phyloP scores from a whole-genome alignment of 2,113 vertebrate genomes.

The Cathartes aura region DNA sequence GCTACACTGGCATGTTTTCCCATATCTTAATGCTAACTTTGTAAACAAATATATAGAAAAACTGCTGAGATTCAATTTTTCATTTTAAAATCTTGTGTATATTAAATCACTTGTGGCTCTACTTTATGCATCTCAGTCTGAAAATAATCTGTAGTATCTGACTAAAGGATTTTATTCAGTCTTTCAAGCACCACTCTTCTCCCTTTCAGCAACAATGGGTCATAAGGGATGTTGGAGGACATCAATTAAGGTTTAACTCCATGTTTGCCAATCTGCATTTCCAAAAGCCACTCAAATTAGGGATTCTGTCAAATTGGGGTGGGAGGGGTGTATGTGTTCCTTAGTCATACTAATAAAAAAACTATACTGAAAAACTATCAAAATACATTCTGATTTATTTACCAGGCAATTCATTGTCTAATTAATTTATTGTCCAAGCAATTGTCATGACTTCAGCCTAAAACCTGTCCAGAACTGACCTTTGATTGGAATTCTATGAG shows the following conservation, averaged over 20 bases:
- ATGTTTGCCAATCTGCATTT: background rate
- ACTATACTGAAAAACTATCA: background rate
- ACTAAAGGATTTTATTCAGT: background rate
- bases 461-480: background rate
- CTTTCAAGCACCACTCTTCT: background rate
- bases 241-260: background rate
- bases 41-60: background rate
- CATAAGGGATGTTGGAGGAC: background rate
- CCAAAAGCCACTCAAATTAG: background rate
- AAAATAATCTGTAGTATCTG: background rate
- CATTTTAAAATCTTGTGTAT: background rate
- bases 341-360: background rate
- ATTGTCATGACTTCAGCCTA: background rate
- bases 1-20: background rate
- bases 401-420: background rate
- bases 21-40: background rate
- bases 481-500: constrained; percentile 3
- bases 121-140: background rate
- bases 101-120: background rate
- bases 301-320: background rate
- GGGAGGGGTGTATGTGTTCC: background rate
- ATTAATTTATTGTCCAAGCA: background rate
- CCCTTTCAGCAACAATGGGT: background rate
- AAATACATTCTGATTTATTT: constrained; percentile 32
- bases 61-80: background rate